Evolutionary conservation across 2,888 invertebrate genomes (phyloP).

Genomic region (Omphaloscelis lunosa): DNA sequence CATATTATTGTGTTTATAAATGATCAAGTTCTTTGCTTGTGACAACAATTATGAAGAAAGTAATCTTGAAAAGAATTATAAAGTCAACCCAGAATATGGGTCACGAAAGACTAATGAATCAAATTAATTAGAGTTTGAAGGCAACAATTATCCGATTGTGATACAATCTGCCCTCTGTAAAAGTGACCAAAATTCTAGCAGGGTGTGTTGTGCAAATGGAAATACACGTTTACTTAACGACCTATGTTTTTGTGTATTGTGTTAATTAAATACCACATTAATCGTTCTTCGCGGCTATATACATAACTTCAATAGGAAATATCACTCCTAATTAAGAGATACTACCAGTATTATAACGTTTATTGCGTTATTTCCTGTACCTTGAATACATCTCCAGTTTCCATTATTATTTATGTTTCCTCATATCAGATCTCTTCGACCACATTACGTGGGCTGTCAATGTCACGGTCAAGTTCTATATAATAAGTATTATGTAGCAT

Average conservation of each 20-base stretch:
- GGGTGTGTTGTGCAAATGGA: slow-evolving; percentile 38
- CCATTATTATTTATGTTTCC: slow-evolving; percentile 23
- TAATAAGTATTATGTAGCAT: slow-evolving; percentile 7
- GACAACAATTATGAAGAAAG: slow-evolving; percentile 29
- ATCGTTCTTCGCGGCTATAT: slow-evolving; percentile 24
- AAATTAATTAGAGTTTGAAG: slow-evolving; percentile 15
- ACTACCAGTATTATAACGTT: slow-evolving; percentile 3
- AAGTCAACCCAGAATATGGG: background rate
- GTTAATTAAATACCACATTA: slow-evolving; percentile 32
- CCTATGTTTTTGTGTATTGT: slow-evolving; percentile 13
- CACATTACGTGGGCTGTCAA: slow-evolving; percentile 75
- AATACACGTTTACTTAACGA: slow-evolving; percentile 35
- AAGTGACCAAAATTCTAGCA: slow-evolving; percentile 16
- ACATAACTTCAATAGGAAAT: slow-evolving; percentile 12
- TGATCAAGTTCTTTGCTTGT: slow-evolving; percentile 16
- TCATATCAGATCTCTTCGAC: slow-evolving; percentile 57
- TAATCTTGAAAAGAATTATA: background rate
- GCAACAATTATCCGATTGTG: background rate
- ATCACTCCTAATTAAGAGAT: slow-evolving; percentile 18
- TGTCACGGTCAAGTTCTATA: slow-evolving; percentile 74
- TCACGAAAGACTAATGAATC: slow-evolving; percentile 3
- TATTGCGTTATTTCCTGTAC: slow-evolving; percentile 27
- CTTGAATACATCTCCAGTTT: slow-evolving; percentile 21
- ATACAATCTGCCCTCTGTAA: slow-evolving; percentile 10
- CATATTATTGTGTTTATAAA: slow-evolving; percentile 25